These are phyloP conservation scores for Astyanax mexicanus DNA, from an alignment of 2,797 vertebrate species.

Conservation along the genomic window DNA sequence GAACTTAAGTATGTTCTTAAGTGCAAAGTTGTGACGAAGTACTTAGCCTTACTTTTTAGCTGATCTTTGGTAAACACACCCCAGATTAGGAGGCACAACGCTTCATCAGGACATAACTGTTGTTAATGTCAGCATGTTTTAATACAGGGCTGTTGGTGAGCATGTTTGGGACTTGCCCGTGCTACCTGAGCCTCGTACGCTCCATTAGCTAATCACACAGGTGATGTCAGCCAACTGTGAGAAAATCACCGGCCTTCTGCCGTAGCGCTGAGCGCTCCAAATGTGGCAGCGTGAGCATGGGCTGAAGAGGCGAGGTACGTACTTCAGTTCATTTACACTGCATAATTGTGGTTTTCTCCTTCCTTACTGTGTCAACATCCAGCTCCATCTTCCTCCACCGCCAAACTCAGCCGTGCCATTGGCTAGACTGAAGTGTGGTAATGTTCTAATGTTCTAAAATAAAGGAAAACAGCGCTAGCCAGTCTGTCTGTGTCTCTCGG, in stretches of 20 bases:
- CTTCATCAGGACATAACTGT: too few species aligned
- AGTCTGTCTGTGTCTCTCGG: neutral
- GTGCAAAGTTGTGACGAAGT: too few species aligned
- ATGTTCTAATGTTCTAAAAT: neutral
- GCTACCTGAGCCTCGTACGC: slow-evolving; percentile 13
- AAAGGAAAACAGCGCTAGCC: neutral
- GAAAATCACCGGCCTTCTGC: too few species aligned
- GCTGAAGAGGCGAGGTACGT: slow-evolving; percentile 7
- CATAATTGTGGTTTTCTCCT: slow-evolving; percentile 19
- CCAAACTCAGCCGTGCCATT: slow-evolving; percentile 4
- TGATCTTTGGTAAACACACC: too few species aligned
- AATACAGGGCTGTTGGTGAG: neutral
- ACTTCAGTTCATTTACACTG: slow-evolving; percentile 26
- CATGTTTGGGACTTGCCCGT: neutral
- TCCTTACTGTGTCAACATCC: slow-evolving; percentile 5
- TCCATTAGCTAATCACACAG: slow-evolving; percentile 39
- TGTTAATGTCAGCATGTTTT: too few species aligned
- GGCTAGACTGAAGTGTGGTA: slow-evolving; percentile 19
- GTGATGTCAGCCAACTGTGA: slow-evolving; percentile 30
- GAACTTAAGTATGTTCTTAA: too few species aligned
- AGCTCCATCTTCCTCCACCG: neutral
- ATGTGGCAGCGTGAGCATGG: slow-evolving; percentile 20
- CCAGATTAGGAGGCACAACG: too few species aligned
- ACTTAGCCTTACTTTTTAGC: too few species aligned
- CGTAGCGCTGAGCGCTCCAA: neutral